Percentiles rank a stretch among this genome's conserved stretches.
phyloP scores from a whole-genome alignment of 1,140 invertebrate genomes.

The Eufriesea mexicana region DNA sequence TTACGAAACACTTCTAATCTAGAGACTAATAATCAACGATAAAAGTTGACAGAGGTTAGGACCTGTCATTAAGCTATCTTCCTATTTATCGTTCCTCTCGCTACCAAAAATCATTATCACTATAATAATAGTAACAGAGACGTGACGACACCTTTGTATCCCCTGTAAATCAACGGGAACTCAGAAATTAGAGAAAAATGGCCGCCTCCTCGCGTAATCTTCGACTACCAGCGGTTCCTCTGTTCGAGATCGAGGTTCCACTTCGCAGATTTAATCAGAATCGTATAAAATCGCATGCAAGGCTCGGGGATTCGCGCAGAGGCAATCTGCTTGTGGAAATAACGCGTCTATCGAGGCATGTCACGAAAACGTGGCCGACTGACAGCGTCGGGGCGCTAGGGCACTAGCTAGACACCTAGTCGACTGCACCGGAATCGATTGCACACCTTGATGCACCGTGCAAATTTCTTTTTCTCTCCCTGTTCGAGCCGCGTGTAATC shows the following conservation, averaged over 20 bases:
- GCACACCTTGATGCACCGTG: conserved; percentile 30
- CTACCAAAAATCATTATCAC: too few relatives aligned
- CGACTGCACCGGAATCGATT: conserved; percentile 24
- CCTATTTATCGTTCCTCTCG: too few relatives aligned
- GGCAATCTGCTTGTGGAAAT: background rate
- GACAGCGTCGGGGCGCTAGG: background rate
- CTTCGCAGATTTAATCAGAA: background rate
- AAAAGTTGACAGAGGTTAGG: too few relatives aligned
- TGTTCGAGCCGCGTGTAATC: background rate
- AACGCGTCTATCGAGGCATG: background rate
- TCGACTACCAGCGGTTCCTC: too few relatives aligned
- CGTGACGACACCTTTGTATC: too few relatives aligned
- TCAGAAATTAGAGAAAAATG: too few relatives aligned
- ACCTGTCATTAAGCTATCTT: too few relatives aligned
- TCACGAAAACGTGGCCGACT: background rate
- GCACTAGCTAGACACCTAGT: background rate
- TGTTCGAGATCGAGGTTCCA: background rate
- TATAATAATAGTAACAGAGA: too few relatives aligned
- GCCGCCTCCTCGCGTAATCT: too few relatives aligned
- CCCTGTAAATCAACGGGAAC: too few relatives aligned
- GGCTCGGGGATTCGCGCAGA: background rate
- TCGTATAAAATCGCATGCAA: background rate
- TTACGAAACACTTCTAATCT: too few relatives aligned
- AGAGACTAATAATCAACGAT: too few relatives aligned
- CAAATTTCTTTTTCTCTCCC: conserved; percentile 17